These are phyloP conservation scores for Tympanuchus pallidicinctus DNA, from an alignment of 2,113 vertebrate species.

Conservation along the genomic window DNA sequence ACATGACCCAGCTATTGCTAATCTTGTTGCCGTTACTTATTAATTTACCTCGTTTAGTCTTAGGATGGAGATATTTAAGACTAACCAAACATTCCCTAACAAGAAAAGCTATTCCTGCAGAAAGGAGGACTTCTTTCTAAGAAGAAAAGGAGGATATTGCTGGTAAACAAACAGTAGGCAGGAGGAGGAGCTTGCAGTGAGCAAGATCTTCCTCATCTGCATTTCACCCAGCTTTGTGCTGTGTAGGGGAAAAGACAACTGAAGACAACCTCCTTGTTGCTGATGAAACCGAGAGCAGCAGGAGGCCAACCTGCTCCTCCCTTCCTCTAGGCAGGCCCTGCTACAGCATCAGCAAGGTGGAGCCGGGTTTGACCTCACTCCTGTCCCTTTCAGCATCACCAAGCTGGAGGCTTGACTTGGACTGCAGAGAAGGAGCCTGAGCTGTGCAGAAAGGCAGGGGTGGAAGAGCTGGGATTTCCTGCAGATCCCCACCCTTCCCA, in stretches of 20 bases:
- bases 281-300: background rate
- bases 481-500: background rate
- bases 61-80: background rate
- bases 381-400: background rate
- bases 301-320: background rate
- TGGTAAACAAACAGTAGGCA: background rate
- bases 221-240: background rate
- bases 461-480: background rate
- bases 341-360: background rate
- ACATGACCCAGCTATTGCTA: background rate
- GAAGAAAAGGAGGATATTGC: background rate
- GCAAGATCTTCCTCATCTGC: background rate
- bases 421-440: background rate
- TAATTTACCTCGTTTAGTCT: background rate
- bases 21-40: background rate
- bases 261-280: background rate
- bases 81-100: background rate
- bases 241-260: background rate
- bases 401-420: background rate
- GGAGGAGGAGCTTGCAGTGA: background rate
- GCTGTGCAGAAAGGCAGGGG: rapidly evolving
- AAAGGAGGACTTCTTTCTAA: rapidly evolving
- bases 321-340: background rate
- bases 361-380: background rate
- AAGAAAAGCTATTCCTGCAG: background rate